These are phyloP conservation scores for Neelides sp. DNA, from an alignment of 1,140 invertebrate genomes.

Conservation along the genomic window DNA sequence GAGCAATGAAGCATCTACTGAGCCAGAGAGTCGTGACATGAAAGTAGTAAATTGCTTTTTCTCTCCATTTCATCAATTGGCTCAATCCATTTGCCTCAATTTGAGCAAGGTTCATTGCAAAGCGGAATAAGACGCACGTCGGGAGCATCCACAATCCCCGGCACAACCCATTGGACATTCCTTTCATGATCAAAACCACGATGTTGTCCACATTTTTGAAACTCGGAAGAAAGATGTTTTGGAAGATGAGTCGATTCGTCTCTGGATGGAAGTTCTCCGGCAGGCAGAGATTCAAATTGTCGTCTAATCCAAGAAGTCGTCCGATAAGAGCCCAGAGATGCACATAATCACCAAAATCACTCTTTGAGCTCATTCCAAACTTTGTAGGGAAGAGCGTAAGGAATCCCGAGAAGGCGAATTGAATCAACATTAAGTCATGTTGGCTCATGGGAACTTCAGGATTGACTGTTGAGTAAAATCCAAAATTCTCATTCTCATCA, in stretches of 20 bases:
- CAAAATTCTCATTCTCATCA: background rate
- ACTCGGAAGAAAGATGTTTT: conserved; percentile 22
- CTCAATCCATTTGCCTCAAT: too few relatives aligned
- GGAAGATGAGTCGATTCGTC: conserved; percentile 18
- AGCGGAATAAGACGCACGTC: too few relatives aligned
- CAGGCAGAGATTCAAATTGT: conserved; percentile 23
- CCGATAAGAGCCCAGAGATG: conserved; percentile 30
- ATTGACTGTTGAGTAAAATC: conserved; percentile 19
- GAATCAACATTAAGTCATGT: conserved; percentile 25
- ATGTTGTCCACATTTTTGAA: conserved; percentile 12
- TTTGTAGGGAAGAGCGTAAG: conserved; percentile 12
- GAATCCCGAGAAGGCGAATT: conserved; percentile 26
- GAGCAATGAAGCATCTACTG: too few relatives aligned
- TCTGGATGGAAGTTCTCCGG: conserved; percentile 18
- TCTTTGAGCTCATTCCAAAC: conserved; percentile 19
- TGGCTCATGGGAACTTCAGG: conserved; percentile 27
- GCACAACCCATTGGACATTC: conserved; percentile 19
- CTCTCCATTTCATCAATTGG: too few relatives aligned
- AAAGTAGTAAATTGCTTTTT: too few relatives aligned
- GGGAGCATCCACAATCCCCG: too few relatives aligned
- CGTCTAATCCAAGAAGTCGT: conserved; percentile 20
- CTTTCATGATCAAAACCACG: conserved; percentile 10
- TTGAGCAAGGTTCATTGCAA: too few relatives aligned
- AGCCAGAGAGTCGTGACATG: too few relatives aligned
- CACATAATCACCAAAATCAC: conserved; percentile 21